phyloP scores from a whole-genome alignment of 2,888 invertebrate species.

The Orthonychiurus folsomi region DNA sequence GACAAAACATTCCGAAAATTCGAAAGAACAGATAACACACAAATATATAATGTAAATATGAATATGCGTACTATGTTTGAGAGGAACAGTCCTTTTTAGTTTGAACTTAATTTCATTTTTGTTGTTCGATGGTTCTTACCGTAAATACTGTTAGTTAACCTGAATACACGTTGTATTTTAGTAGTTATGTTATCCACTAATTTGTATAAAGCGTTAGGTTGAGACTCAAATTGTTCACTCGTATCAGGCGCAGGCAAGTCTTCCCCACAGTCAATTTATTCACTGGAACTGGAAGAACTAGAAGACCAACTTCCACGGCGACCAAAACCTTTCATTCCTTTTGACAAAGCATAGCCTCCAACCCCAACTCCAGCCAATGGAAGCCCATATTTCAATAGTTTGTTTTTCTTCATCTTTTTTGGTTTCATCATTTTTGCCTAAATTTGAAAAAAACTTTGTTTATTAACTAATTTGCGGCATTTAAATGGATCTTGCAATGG shows the following conservation, averaged over 20 bases:
- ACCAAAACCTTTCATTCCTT: conserved; percentile 43
- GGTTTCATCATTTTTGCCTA: too few relatives aligned
- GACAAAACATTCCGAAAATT: too few relatives aligned
- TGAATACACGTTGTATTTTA: too few relatives aligned
- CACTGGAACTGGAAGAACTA: conserved; percentile 5
- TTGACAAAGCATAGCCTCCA: conserved; percentile 52
- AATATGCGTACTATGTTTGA: too few relatives aligned
- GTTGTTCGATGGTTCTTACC: too few relatives aligned
- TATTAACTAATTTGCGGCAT: too few relatives aligned
- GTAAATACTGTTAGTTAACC: too few relatives aligned
- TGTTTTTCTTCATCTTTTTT: conserved; percentile 45
- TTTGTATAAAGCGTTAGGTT: neutral
- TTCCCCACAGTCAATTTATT: neutral
- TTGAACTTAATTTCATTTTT: too few relatives aligned
- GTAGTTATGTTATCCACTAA: neutral
- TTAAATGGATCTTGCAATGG: conserved; percentile 2
- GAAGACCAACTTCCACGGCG: conserved; percentile 17
- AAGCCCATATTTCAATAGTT: conserved; percentile 46
- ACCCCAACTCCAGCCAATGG: conserved; percentile 47
- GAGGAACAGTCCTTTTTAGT: too few relatives aligned
- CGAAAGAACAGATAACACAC: too few relatives aligned
- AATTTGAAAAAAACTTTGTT: too few relatives aligned
- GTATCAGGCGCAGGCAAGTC: neutral
- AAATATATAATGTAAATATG: too few relatives aligned
- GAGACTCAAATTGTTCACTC: neutral